Percentiles rank a stretch among this genome's conserved stretches.
Conservation (phyloP, 2,797 vertebrate genomes). For the Notoglanidium macrostoma region DNA sequence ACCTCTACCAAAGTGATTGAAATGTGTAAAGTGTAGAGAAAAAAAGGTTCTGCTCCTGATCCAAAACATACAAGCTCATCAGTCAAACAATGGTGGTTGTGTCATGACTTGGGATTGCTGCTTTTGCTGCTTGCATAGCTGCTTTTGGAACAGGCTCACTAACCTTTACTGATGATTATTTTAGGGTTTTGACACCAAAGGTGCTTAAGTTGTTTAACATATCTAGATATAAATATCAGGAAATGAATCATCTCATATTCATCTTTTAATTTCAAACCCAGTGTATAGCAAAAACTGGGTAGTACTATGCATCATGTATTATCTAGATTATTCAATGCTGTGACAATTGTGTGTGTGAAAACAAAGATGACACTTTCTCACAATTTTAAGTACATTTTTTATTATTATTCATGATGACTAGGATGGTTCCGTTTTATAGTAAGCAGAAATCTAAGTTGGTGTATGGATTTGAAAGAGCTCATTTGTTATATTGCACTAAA, state of each 20-base stretch:
- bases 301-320: background rate
- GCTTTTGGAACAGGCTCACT: background rate
- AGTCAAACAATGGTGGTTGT: background rate
- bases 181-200: too few species aligned
- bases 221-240: background rate
- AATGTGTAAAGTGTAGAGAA: background rate
- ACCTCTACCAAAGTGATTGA: background rate
- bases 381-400: conserved; percentile 67
- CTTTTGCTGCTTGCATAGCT: background rate
- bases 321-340: background rate
- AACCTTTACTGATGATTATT: background rate
- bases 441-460: conserved; percentile 78
- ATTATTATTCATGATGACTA: conserved; percentile 76
- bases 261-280: background rate
- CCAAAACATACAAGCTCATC: background rate
- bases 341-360: background rate
- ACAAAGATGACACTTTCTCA: conserved; percentile 12
- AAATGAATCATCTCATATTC: background rate
- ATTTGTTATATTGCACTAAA: conserved; percentile 79
- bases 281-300: too few species aligned
- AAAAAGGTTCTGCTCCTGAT: background rate
- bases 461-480: conserved; percentile 73
- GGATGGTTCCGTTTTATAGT: conserved; percentile 81
- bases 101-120: background rate
- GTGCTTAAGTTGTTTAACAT: background rate